Evolutionary conservation across 1,140 invertebrate genomes (phyloP), one percentile per base, ranked within the genome.

Genomic region (Brachionus rubens): DNA sequence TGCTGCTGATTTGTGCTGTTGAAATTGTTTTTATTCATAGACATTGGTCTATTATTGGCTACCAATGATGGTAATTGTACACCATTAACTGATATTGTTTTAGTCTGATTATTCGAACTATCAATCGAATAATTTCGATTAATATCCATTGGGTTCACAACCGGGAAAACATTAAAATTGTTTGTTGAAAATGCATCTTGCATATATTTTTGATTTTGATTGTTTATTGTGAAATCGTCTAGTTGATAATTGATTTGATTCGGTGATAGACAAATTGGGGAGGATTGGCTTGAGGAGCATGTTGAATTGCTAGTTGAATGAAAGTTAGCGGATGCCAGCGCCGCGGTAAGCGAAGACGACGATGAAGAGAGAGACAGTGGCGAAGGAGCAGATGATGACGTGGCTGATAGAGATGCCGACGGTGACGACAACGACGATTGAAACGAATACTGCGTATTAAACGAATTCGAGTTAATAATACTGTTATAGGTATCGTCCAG

Each of bases 101-200:
- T 43, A 72, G 68, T 50, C 28, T 36, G 33, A 72, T 72, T 72
- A 21, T 36, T 48, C 6, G 7, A 36, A 16, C 50, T 72, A 10
- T 72, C 46, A 1, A 24, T 24, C 12, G 68, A 21, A 48, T 72
- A 54, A 52, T 54, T 72, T 0, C 68, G 26, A 33, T 72, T 72
- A 50, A 72, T 72, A 30, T 72, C 68, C 68, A 72, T 72, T 2
- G 68, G 68, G 19, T 72, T 72, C 4, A 72, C 36, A n/a, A 50
- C 46, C 10, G 41, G 28, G 16, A 30, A 72, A 2, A 50, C 12
- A 72, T 30, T 54, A 24, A 43, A 65, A 43, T 43, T 65, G 24
- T 43, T 65, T 3, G 33, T 24, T 16, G 40, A 65, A 46, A 43
- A 65, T 41, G 24, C 3, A 36, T 48, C 46, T 21, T 36, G 30